A percentile compares a stretch with the other conserved stretches of the same genome.
Evolutionary conservation across 2,888 invertebrate species (phyloP).

Genomic region (Heliconius charithonia): DNA sequence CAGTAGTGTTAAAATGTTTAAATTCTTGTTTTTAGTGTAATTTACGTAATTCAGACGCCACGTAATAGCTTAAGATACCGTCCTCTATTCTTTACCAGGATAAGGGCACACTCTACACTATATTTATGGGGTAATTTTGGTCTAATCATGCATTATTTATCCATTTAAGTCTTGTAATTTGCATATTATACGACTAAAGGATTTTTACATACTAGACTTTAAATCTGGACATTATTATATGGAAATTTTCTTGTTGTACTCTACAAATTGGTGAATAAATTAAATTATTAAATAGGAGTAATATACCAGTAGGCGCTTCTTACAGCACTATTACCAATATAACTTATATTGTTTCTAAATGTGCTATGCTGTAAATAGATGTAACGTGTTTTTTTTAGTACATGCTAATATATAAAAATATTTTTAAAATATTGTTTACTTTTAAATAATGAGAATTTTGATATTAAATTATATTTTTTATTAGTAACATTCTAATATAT

Average conservation of each 20-base stretch:
- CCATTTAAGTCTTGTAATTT: slow-evolving; percentile 46
- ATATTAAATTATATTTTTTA: too few relatives aligned
- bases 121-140: slow-evolving; percentile 38
- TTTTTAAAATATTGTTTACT: too few relatives aligned
- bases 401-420: too few relatives aligned
- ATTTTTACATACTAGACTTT: not conserved
- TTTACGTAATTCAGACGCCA: slow-evolving; percentile 39
- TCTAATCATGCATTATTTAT: slow-evolving; percentile 47
- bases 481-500: too few relatives aligned
- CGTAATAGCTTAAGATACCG: slow-evolving; percentile 40
- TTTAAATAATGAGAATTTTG: too few relatives aligned
- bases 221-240: not conserved
- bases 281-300: too few relatives aligned
- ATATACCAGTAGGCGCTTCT: too few relatives aligned
- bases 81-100: slow-evolving; percentile 40
- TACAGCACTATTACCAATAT: too few relatives aligned
- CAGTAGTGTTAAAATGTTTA: slow-evolving; percentile 33
- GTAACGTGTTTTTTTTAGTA: too few relatives aligned
- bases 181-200: slow-evolving; percentile 32
- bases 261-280: not conserved
- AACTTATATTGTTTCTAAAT: too few relatives aligned
- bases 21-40: slow-evolving; percentile 40
- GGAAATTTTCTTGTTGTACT: not conserved
- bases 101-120: slow-evolving; percentile 37
- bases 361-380: too few relatives aligned